A percentile compares a stretch with the other conserved stretches of the same genome.
Evolutionary conservation across 2,888 invertebrate species (phyloP).

Genomic region (Pseudoips prasinana): DNA sequence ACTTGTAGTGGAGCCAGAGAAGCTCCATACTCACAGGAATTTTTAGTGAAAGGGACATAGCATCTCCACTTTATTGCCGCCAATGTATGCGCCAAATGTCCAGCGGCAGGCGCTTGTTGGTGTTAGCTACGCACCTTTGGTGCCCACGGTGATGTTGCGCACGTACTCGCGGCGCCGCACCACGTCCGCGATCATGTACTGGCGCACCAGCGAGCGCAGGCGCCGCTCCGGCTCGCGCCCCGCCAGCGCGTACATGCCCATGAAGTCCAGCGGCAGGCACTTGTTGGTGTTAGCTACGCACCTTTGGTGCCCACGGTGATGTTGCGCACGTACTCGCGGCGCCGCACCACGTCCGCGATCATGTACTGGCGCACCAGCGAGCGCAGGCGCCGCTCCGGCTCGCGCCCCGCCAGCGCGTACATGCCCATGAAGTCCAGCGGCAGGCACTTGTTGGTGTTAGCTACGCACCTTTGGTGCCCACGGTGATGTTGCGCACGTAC

Average conservation of each 20-base stretch:
- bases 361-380: constrained; percentile 89
- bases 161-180: constrained; percentile 95
- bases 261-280: constrained; percentile 96
- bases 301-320: constrained; percentile 87
- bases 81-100: constrained; percentile 98
- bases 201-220: constrained; percentile 85
- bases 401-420: constrained; percentile 94
- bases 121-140: too few relatives aligned
- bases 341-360: constrained; percentile 93
- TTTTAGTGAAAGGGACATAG: too few relatives aligned
- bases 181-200: constrained; percentile 94
- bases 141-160: constrained; percentile 89
- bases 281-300: too few relatives aligned
- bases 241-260: constrained; percentile 96
- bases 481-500: constrained; percentile 92
- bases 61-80: too few relatives aligned
- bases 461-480: constrained; percentile 85
- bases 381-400: constrained; percentile 90
- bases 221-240: constrained; percentile 94
- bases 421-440: constrained; percentile 98
- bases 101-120: constrained; percentile 94
- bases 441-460: constrained; percentile 94
- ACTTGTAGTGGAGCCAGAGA: too few relatives aligned
- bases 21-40: too few relatives aligned
- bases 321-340: constrained; percentile 95